Evolutionary conservation across 2,888 invertebrate species (phyloP), one percentile per base, ranked within the genome.

Genomic region (Microchrysa polita): DNA sequence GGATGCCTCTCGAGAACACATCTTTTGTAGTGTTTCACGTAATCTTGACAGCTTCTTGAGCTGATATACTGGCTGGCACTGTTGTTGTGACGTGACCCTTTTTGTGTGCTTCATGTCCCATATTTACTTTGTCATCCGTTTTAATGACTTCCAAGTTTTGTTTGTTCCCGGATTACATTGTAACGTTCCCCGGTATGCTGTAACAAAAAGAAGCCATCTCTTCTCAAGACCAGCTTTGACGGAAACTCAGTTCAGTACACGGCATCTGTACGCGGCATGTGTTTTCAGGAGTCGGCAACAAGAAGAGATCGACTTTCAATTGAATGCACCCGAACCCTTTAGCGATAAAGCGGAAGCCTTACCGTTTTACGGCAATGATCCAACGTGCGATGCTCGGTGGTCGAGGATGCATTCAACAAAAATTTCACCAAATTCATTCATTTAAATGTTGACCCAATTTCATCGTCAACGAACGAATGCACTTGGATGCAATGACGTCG

Each of bases 401-500:
- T 65, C 44, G 44, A 61, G 20, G 65, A 48, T 65, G 65, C 48
- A 65, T 65, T 65, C 65, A 22, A 48, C 22, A 65, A 65, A 65
- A 65, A 65, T 65, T 65, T 22, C 48, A 65, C 48, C 55, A 18
- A 69, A 55, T 69, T 55, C 55, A 69, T 69, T 69, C 69, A 69
- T 53, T 69, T 55, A 55, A 40, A 69, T 55, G 69, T 69, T 69
- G 69, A 69, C 69, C 69, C 57, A 69, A 69, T 69, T 69, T 69
- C 55, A 34, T 48, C 48, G n/a, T n/a, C 44, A 44, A 65, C 65
- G 65, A 65, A 65, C 53, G 55, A 69, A 53, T 69, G 55, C 69
- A 69, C 69, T 69, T 69, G 69, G 69, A 14, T 55, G 69, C 69
- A 69, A 69, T 69, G 69, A 69, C 69, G 69, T 69, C 69, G 69